Conservation (phyloP, 2,113 vertebrate genomes). For the Typhlomys cinereus region DNA sequence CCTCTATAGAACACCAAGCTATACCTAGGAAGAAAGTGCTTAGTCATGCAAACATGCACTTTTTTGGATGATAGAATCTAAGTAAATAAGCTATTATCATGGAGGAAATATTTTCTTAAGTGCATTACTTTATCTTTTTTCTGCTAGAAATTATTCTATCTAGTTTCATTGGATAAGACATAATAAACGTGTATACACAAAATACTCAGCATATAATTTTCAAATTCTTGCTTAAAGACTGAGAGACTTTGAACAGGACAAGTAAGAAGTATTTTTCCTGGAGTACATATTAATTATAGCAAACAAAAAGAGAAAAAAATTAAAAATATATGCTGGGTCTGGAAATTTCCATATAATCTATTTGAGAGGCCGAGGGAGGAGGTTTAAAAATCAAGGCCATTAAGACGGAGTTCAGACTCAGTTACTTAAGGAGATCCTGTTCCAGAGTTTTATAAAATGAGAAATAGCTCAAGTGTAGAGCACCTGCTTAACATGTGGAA, state of each 20-base stretch:
- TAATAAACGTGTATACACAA: neutral
- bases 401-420: neutral
- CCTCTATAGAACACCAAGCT: neutral
- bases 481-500: neutral
- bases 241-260: neutral
- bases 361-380: neutral
- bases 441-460: neutral
- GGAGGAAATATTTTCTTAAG: neutral
- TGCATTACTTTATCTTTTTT: neutral
- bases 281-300: too few species aligned
- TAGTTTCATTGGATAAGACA: neutral
- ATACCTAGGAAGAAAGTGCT: neutral
- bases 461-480: neutral
- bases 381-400: neutral
- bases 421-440: neutral
- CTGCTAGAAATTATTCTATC: neutral
- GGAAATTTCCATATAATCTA: neutral
- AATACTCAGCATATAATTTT: neutral
- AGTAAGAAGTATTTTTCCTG: conserved; percentile 22
- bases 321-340: neutral
- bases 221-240: neutral
- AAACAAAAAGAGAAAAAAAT: too few species aligned
- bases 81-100: neutral
- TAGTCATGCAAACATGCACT: neutral
- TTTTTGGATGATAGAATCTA: conserved; percentile 6